Evolutionary conservation across 1,140 invertebrate genomes (phyloP), one percentile per base, ranked within the genome.

Genomic region (Listronotus oregonensis): DNA sequence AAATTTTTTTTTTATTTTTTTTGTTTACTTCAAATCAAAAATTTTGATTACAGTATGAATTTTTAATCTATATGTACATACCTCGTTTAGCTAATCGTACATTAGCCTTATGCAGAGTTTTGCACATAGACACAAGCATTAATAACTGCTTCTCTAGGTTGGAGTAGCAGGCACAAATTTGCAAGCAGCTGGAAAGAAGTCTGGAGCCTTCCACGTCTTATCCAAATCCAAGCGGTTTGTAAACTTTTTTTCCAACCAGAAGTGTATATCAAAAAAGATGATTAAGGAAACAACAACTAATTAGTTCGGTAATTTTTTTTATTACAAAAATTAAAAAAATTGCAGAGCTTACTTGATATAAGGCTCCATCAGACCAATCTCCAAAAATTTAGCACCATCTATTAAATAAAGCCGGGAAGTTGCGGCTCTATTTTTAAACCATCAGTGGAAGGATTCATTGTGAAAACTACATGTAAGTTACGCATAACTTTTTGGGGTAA

Each of bases 301-400:
- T 27, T 27, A 5, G 21, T 27, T 42, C 3, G 5, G 2, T 39
- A 11, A 18, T 14, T 40, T 15, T 44, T 15, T 6, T 58, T 12
- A 49, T n/a, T 3, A 18, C 39, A 18, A 58, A 55, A 57, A 17
- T 10, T 42, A 51, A 43, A 49, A n/a, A 15, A 64, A 11, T 39
- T 51, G 37, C 5, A 27, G 21, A 27, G 1, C 40, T 82, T 64
- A 94, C 93, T 83, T 98, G 95, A 85, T 95, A 99, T 7, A 99
- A 82, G 1, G 97, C 96, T 11, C 93, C 93, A 78, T 98, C 94
- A 10, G 96, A 97, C 98, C 98, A 99, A 82, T 99, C 98, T 1
- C 98, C 98, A 79, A 99, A 99, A 99, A 80, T 99, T 99, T 40
- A 99, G 85, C 0, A 99, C 98, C 98, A 99, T 78, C 97, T 88